Base-by-base conservation (phyloP, 1,140 invertebrate genomes). In the Polypedilum vanderplanki region DNA sequence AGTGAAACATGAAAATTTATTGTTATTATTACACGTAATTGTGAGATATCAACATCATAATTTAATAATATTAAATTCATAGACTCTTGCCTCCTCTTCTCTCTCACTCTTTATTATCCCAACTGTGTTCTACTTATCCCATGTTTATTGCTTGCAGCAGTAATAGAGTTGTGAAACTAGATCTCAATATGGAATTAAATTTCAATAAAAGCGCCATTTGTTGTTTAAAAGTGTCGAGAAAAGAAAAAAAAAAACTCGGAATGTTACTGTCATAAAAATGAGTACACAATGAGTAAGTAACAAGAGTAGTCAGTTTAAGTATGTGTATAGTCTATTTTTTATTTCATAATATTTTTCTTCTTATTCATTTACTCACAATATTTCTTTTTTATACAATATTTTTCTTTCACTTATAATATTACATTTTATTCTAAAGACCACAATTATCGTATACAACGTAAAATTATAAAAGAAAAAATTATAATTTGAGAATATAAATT, bases 11-110 rank as follows among this genome's bases (percentile, higher is more conserved):
- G 17, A 22, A 70, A 70, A 70, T 70, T 70, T 70, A 70, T 70
- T 70, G 65, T 70, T 70, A 70, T 70, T 70, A 70, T 70, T 70
- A 70, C 65, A 70, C 20, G 17, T 70, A 70, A 70, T 70, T 70
- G 65, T 70, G 15, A 20, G 20, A 70, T 70, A 70, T 70, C 65
- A 70, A 70, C 65, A 70, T 70, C 65, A 20, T 70, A 70, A 70
- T 70, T 70, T 57, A n/a, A n/a, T 70, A 70, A 70, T 70, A 33
- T 33, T 33, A 70, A 70, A 70, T 70, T 70, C 65, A 70, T 20
- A 18, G 65, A 18, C 15, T 18, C 20, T 18, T 22, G 65, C 65
- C 7, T 67, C n/a, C 12, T 70, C 46, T 57, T n/a, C 46, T 57
- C 46, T 57, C 10, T 57, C 9, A 46, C 41, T 15, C 41, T 46